Percentiles rank a stretch among this genome's conserved stretches.
Conservation (phyloP, 2,113 vertebrate species). For the Poeciliopsis prolifica region DNA sequence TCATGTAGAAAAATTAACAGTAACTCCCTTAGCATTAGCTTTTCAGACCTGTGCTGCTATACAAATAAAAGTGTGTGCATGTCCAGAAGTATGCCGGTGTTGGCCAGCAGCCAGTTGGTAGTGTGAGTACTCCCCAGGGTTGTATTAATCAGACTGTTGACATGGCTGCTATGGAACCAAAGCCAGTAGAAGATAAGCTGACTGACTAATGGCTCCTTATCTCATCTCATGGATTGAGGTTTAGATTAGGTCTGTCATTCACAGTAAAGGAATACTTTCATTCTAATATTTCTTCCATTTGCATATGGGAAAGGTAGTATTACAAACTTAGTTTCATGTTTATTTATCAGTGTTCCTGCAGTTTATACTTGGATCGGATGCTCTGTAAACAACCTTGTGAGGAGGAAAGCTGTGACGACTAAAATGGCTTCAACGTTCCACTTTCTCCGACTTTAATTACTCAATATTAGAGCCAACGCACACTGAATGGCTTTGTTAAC, state of each 20-base stretch:
- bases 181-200: conserved; percentile 61
- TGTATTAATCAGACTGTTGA: conserved; percentile 70
- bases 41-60: conserved; percentile 4
- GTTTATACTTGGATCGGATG: too few relatives aligned
- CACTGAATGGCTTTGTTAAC: too few relatives aligned
- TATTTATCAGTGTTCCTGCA: too few relatives aligned
- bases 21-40: background rate
- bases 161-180: conserved; percentile 49
- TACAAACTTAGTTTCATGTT: background rate
- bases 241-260: conserved; percentile 31
- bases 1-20: background rate
- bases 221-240: conserved; percentile 30
- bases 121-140: conserved; percentile 40
- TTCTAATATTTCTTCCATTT: conserved; percentile 11
- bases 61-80: background rate
- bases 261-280: background rate
- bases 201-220: conserved; percentile 56
- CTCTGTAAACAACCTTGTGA: too few relatives aligned
- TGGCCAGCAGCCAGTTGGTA: conserved; percentile 55
- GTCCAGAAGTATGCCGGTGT: conserved; percentile 7
- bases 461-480: too few relatives aligned
- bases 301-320: conserved; percentile 12
- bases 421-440: too few relatives aligned
- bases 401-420: too few relatives aligned
- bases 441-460: too few relatives aligned